phyloP scores from a whole-genome alignment of 2,888 invertebrate species.

The Agrochola lota region DNA sequence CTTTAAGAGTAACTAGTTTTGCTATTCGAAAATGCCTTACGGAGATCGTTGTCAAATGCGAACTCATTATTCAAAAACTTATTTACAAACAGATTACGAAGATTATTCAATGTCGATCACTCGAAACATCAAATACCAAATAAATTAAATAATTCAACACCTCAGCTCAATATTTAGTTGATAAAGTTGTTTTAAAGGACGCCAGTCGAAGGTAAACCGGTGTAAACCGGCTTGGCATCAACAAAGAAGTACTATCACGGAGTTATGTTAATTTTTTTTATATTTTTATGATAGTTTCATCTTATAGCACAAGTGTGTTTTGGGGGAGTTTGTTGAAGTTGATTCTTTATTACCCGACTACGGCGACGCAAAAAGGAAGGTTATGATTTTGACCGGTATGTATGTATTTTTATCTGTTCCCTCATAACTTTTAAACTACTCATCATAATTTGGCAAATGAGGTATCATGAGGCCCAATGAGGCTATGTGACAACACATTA shows the following conservation, averaged over 20 bases:
- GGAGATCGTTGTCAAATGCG: too few species aligned
- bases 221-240: conserved; percentile 9
- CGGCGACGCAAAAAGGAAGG: too few species aligned
- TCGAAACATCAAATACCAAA: not conserved
- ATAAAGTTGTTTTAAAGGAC: conserved; percentile 16
- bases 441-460: too few species aligned
- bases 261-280: too few species aligned
- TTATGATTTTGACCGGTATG: too few species aligned
- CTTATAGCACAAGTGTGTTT: not conserved
- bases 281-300: not conserved
- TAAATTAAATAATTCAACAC: not conserved
- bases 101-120: not conserved
- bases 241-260: conserved; percentile 25
- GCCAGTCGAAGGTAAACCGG: conserved; percentile 25
- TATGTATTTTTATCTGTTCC: too few species aligned
- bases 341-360: too few species aligned
- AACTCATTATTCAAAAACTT: not conserved
- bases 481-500: too few species aligned
- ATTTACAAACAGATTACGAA: not conserved
- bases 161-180: conserved; percentile 19
- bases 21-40: too few species aligned
- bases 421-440: too few species aligned
- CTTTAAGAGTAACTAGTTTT: too few species aligned
- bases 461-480: too few species aligned
- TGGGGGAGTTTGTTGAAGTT: not conserved